Conservation (phyloP, 2,888 invertebrate genomes). For the Mongoloraphidia duomilia region DNA sequence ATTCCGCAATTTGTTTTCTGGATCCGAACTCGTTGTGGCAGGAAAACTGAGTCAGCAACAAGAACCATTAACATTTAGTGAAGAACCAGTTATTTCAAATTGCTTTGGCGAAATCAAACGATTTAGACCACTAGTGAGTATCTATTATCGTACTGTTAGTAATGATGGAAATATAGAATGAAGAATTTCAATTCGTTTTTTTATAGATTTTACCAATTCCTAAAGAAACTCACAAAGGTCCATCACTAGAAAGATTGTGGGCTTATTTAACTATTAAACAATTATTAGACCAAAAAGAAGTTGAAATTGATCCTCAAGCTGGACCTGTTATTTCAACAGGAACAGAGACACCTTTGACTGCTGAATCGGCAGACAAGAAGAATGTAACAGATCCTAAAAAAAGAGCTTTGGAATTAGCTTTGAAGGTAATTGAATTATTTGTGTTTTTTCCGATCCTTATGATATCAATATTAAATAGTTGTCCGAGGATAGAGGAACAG, state of each 20-base stretch:
- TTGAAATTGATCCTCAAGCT: constrained; percentile 13
- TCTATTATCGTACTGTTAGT: too few relatives aligned
- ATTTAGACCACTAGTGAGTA: too few relatives aligned
- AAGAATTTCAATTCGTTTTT: too few relatives aligned
- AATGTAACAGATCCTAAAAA: constrained; percentile 25
- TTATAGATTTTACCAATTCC: constrained; percentile 13
- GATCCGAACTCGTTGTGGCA: constrained; percentile 49
- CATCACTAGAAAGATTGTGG: constrained; percentile 43
- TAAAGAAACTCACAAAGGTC: not conserved
- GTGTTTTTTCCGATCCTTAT: too few relatives aligned
- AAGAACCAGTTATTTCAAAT: too few relatives aligned
- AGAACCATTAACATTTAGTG: too few relatives aligned
- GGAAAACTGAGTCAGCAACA: constrained; percentile 27
- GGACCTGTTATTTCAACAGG: constrained; percentile 13
- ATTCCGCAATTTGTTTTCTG: constrained; percentile 44
- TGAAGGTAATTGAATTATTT: constrained; percentile 32
- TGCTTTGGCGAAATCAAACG: too few relatives aligned
- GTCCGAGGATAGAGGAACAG: too few relatives aligned
- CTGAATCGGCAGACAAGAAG: constrained; percentile 18
- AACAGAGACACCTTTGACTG: constrained; percentile 19
- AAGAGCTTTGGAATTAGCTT: constrained; percentile 38
- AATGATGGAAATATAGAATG: too few relatives aligned
- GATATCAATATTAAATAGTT: too few relatives aligned
- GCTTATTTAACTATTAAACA: constrained; percentile 52
- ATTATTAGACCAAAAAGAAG: constrained; percentile 39